Percentiles rank a stretch among this genome's conserved stretches.
Conservation (phyloP, 2,888 invertebrate species). For the Eupithecia pulchellata region DNA sequence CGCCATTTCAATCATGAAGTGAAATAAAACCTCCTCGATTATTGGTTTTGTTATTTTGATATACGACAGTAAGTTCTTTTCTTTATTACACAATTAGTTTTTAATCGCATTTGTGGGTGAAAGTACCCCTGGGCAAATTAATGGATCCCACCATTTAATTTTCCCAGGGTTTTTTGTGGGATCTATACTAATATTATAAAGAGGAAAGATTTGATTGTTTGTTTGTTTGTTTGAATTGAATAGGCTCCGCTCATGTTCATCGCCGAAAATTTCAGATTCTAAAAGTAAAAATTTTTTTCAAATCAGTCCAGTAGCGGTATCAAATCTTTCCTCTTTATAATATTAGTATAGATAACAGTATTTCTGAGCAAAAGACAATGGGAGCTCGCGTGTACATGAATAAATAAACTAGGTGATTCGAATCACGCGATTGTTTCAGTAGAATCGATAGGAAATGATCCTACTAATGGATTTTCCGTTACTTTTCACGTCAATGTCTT, state of each 20-base stretch:
- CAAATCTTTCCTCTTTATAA: too few species aligned
- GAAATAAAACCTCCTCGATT: background rate
- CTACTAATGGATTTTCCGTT: constrained; percentile 15
- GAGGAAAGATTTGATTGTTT: too few species aligned
- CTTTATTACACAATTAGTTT: background rate
- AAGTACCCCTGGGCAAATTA: background rate
- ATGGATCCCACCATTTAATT: too few species aligned
- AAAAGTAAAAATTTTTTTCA: too few species aligned
- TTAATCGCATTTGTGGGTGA: background rate
- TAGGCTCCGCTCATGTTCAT: too few species aligned
- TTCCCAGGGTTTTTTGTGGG: too few species aligned
- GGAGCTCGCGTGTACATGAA: constrained; percentile 25
- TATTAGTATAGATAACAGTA: too few species aligned
- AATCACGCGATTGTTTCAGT: constrained; percentile 32
- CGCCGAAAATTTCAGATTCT: too few species aligned
- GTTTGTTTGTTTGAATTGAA: too few species aligned
- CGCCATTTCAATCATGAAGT: background rate
- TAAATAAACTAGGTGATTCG: constrained; percentile 30
- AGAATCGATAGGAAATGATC: constrained; percentile 21
- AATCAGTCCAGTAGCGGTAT: too few species aligned
- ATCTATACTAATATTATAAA: background rate
- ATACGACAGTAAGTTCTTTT: background rate
- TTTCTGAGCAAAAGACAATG: constrained; percentile 13
- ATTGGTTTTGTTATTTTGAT: background rate
- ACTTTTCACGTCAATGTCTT: background rate